phyloP scores from a whole-genome alignment of 2,797 vertebrate species.

The Vultur gryphus region DNA sequence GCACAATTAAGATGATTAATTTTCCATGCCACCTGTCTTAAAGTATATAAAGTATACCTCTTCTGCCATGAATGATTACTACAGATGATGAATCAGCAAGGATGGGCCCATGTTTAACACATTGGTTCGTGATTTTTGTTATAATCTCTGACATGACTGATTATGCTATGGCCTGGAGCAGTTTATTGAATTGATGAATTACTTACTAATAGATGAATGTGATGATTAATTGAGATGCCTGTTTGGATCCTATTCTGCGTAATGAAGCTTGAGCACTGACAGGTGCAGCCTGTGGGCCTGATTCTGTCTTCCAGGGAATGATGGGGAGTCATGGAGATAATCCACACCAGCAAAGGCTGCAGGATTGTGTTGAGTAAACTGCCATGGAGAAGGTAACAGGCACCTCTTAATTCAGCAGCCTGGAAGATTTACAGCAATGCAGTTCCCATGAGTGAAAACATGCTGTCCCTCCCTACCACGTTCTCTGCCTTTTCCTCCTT shows the following conservation, averaged over 20 bases:
- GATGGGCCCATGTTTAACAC: conserved; percentile 60
- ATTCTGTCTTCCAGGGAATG: conserved; percentile 1
- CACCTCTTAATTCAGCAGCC: neutral
- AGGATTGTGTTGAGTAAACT: neutral
- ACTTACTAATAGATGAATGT: conserved; percentile 65
- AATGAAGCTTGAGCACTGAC: conserved; percentile 60
- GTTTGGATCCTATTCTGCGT: conserved; percentile 58
- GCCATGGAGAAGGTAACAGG: neutral
- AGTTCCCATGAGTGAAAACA: neutral
- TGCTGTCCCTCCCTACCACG: neutral
- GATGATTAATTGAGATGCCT: conserved; percentile 71
- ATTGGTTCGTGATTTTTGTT: conserved; percentile 63
- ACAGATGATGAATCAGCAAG: conserved; percentile 68
- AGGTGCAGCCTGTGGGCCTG: conserved; percentile 28
- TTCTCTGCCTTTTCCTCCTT: conserved; percentile 1
- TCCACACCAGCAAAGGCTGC: neutral
- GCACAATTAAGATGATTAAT: conserved; percentile 64
- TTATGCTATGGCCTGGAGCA: conserved; percentile 59
- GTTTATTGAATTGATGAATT: conserved; percentile 73
- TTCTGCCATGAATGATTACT: conserved; percentile 47
- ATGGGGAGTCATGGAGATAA: neutral
- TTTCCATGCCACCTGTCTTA: conserved; percentile 44
- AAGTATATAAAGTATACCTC: conserved; percentile 58
- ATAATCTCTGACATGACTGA: conserved; percentile 68
- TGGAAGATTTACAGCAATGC: neutral